Conservation (phyloP, 2,113 vertebrate species). For the Labrus mixtus region DNA sequence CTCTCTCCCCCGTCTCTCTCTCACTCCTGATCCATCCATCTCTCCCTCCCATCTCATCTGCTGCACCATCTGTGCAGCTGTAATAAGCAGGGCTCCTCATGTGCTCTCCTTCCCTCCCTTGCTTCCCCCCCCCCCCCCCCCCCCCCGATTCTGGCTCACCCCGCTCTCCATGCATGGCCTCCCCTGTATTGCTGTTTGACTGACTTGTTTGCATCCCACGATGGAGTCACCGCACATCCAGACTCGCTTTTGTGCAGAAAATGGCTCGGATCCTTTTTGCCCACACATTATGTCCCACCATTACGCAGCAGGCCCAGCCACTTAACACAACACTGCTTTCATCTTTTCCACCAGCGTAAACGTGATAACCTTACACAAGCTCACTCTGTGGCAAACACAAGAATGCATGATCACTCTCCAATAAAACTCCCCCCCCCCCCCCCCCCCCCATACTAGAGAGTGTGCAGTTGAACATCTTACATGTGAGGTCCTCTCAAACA, state of each 20-base stretch:
- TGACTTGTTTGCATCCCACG: conserved; percentile 48
- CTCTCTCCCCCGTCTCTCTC: conserved; percentile 34
- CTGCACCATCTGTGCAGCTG: conserved; percentile 80
- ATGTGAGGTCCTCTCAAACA: conserved; percentile 41
- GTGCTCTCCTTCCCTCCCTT: conserved; percentile 46
- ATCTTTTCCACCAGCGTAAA: neutral
- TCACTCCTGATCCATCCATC: conserved; percentile 57
- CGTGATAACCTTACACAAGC: conserved; percentile 17
- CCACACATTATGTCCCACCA: conserved; percentile 17
- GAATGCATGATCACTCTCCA: conserved; percentile 24
- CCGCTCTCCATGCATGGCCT: conserved; percentile 41
- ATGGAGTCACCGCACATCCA: conserved; percentile 10
- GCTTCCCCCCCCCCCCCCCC: conserved; percentile 36
- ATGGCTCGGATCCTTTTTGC: neutral
- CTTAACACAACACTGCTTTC: conserved; percentile 38
- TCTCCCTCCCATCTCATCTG: conserved; percentile 74
- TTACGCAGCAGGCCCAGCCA: neutral
- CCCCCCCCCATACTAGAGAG: conserved; percentile 10
- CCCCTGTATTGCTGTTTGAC: conserved; percentile 41
- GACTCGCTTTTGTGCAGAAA: conserved; percentile 6
- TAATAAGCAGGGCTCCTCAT: conserved; percentile 58
- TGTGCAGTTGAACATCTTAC: conserved; percentile 24
- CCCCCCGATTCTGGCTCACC: conserved; percentile 35
- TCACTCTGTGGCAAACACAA: conserved; percentile 3
- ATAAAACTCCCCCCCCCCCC: conserved; percentile 42